Conservation (phyloP, 2,113 vertebrate species). For the Sula dactylatra region DNA sequence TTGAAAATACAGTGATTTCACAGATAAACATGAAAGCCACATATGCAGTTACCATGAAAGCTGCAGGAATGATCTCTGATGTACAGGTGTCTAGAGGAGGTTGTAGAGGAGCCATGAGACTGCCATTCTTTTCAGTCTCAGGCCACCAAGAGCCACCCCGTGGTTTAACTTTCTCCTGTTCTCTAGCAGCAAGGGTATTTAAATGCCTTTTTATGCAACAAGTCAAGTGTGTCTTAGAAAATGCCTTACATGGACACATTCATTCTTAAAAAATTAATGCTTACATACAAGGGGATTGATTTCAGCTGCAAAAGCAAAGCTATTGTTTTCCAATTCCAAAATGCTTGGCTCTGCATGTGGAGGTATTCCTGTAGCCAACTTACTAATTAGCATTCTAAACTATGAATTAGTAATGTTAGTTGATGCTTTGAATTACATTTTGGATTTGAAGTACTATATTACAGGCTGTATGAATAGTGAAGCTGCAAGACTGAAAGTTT, state of each 20-base stretch:
- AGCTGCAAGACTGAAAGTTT: not conserved
- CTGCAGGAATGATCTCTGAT: not conserved
- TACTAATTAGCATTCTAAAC: not conserved
- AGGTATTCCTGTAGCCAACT: not conserved
- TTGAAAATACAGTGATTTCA: not conserved
- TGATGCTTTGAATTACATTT: not conserved
- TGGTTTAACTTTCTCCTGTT: not conserved
- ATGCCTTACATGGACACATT: not conserved
- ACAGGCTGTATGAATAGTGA: not conserved
- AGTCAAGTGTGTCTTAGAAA: not conserved
- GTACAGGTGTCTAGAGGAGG: not conserved
- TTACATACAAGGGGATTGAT: not conserved
- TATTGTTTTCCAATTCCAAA: not conserved
- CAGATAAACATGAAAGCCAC: rapidly evolving
- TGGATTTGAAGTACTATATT: not conserved
- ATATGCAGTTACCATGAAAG: not conserved
- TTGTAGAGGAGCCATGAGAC: not conserved
- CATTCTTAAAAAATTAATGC: not conserved
- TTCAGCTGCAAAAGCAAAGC: not conserved
- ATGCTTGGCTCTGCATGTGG: not conserved
- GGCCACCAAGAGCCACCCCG: not conserved
- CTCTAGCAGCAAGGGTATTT: not conserved
- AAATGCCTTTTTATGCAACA: not conserved
- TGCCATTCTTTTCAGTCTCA: not conserved
- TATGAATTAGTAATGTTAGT: not conserved